Evolutionary conservation across 1,140 invertebrate genomes (phyloP).

Genomic region (Rhyacophila brunnea): DNA sequence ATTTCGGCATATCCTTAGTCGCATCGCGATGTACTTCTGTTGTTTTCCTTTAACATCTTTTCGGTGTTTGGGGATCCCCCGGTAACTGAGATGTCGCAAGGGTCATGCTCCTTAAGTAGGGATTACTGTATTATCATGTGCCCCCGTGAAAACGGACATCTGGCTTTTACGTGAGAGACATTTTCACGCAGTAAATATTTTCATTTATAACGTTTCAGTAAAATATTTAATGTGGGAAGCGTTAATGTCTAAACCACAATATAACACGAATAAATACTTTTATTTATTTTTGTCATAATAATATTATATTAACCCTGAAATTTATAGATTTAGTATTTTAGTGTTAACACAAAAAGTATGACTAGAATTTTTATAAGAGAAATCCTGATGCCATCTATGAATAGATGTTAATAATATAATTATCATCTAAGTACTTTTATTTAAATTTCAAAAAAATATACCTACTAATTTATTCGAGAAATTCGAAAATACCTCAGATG

Average conservation of each 20-base stretch:
- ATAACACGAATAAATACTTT: neutral
- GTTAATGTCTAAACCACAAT: neutral
- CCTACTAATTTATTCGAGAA: too few relatives aligned
- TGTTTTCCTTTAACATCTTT: constrained; percentile 31
- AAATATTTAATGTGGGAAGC: neutral
- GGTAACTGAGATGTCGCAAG: neutral
- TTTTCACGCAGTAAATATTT: neutral
- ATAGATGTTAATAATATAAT: too few relatives aligned
- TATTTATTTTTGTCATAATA: too few relatives aligned
- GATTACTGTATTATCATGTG: constrained; percentile 27
- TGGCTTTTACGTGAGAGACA: constrained; percentile 19
- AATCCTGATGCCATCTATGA: too few relatives aligned
- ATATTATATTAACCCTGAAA: too few relatives aligned
- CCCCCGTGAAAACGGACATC: constrained; percentile 29
- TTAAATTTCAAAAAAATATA: too few relatives aligned
- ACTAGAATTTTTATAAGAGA: too few relatives aligned
- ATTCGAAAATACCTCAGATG: too few relatives aligned
- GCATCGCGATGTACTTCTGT: neutral
- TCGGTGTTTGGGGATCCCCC: constrained; percentile 18
- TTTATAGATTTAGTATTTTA: too few relatives aligned
- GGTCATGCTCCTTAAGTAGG: constrained; percentile 18
- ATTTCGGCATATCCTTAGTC: constrained; percentile 16
- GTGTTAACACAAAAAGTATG: too few relatives aligned
- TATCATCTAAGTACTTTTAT: too few relatives aligned
- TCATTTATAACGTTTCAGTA: neutral